These are phyloP conservation scores for Alethe diademata DNA, from an alignment of 2,113 vertebrate genomes.

Conservation along the genomic window DNA sequence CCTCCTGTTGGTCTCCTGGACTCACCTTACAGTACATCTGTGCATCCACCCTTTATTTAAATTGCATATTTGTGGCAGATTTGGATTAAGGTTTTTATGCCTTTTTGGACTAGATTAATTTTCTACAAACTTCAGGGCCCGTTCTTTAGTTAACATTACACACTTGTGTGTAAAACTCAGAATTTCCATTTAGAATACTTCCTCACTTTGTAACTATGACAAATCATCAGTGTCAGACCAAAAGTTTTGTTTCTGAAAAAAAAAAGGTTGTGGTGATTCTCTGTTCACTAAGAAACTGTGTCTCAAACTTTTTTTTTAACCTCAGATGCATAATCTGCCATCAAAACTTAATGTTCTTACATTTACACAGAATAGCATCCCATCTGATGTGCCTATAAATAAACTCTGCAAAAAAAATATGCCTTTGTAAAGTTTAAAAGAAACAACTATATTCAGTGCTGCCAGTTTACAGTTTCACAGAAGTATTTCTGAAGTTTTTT, in stretches of 20 bases:
- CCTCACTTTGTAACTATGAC: neutral
- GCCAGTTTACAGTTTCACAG: neutral
- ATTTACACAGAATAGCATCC: neutral
- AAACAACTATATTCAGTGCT: neutral
- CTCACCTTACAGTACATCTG: neutral
- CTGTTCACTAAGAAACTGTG: neutral
- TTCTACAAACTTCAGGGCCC: neutral
- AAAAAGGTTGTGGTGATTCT: neutral
- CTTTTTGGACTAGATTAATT: neutral
- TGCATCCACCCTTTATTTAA: neutral
- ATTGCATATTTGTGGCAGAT: neutral
- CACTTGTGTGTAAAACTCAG: neutral
- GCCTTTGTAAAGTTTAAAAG: neutral
- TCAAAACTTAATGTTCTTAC: neutral
- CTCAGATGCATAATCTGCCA: neutral
- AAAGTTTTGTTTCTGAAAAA: neutral
- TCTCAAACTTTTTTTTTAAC: neutral
- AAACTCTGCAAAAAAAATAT: neutral
- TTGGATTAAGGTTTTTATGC: neutral
- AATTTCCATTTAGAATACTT: neutral
- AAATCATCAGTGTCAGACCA: neutral
- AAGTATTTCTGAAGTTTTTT: neutral
- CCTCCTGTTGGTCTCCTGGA: neutral
- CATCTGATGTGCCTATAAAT: neutral
- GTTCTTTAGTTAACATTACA: neutral